A percentile compares a stretch with the other conserved stretches of the same genome.
Evolutionary conservation across 2,888 invertebrate species (phyloP).

Genomic region (Eristalinus aeneus): DNA sequence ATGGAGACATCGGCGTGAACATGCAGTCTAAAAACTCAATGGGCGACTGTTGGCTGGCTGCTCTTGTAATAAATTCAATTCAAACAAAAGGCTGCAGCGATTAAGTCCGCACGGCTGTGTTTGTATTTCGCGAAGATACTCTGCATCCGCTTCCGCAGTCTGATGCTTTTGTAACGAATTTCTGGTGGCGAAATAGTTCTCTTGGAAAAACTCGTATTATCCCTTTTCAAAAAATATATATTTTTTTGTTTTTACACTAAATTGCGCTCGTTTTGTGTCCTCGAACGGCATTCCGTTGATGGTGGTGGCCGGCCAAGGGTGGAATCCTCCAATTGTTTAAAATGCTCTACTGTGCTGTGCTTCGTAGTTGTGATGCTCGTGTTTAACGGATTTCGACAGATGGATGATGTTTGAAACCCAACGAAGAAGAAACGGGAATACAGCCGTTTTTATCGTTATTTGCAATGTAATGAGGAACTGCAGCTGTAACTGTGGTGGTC

Average conservation of each 20-base stretch:
- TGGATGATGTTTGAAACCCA: neutral
- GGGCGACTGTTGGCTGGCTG: constrained; percentile 26
- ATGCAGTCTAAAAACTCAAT: constrained; percentile 7
- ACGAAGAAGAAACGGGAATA: neutral
- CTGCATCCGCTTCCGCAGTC: constrained; percentile 9
- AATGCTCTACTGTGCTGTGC: neutral
- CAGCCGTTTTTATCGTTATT: neutral
- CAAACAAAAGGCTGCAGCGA: constrained; percentile 33
- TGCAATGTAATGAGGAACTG: neutral
- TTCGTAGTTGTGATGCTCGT: neutral
- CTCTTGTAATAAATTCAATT: neutral
- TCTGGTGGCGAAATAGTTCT: neutral
- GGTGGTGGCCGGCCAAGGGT: constrained; percentile 4
- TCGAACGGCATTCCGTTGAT: constrained; percentile 20
- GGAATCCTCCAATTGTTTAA: constrained; percentile 1
- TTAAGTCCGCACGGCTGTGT: constrained; percentile 24
- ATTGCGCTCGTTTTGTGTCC: constrained; percentile 9
- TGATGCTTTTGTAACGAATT: constrained; percentile 13
- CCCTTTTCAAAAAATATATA: neutral
- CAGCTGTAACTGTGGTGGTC: neutral
- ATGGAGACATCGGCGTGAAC: constrained; percentile 2
- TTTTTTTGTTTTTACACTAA: constrained; percentile 3
- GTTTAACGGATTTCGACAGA: neutral
- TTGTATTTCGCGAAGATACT: constrained; percentile 27
- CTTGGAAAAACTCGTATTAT: neutral